Evolutionary conservation across 2,113 vertebrate species (phyloP).

Genomic region (zebrafish (Danio rerio)): DNA sequence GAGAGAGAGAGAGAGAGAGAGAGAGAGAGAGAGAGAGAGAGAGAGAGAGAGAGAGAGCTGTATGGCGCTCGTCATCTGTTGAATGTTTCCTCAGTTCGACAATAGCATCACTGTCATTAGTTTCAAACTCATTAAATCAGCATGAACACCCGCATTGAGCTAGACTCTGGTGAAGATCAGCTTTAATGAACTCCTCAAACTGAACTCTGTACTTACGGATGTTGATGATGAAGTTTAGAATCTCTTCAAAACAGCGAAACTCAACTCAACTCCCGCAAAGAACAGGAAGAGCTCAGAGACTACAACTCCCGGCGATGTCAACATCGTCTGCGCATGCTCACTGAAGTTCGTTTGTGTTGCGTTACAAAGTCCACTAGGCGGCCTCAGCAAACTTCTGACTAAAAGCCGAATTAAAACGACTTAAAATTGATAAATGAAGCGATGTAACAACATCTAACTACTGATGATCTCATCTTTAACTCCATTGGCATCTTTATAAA

Average conservation of each 20-base stretch:
- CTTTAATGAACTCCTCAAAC: neutral
- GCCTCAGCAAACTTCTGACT: no score
- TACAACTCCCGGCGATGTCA: neutral
- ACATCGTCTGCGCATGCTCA: neutral
- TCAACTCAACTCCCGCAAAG: neutral
- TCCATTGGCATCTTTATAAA: no score
- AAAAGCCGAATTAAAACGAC: no score
- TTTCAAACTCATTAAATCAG: neutral
- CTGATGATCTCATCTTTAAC: no score
- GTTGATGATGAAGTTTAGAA: neutral
- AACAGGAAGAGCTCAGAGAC: constrained; percentile 6
- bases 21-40: neutral
- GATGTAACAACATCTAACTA: no score
- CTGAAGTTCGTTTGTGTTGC: no score
- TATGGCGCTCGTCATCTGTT: no score
- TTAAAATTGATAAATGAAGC: no score
- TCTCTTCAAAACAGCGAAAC: constrained; percentile 11
- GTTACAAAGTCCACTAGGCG: no score
- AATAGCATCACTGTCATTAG: neutral
- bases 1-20: neutral
- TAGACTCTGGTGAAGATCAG: neutral
- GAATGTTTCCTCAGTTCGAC: no score
- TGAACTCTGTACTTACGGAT: neutral
- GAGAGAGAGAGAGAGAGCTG: no score
- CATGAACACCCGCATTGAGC: neutral